A percentile compares a stretch with the other conserved stretches of the same genome.
These are phyloP conservation scores for Teleogryllus occipitalis DNA, from an alignment of 1,140 invertebrate genomes.

Conservation along the genomic window DNA sequence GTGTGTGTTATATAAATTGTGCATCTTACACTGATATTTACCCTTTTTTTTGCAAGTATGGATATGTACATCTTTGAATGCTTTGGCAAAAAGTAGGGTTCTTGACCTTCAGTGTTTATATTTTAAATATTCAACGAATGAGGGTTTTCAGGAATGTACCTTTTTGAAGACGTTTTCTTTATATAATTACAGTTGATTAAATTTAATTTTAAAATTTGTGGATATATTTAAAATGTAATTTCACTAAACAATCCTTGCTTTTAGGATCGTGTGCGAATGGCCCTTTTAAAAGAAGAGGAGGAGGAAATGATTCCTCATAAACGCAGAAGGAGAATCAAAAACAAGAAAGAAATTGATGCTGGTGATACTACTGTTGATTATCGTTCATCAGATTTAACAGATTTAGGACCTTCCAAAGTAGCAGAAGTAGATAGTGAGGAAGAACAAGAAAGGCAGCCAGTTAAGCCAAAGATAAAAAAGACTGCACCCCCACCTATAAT, in stretches of 20 bases:
- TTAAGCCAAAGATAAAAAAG: conserved; percentile 33
- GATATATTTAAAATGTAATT: no score
- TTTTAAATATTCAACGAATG: no score
- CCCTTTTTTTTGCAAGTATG: no score
- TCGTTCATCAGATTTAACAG: not conserved
- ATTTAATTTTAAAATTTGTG: no score
- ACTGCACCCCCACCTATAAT: conserved; percentile 52
- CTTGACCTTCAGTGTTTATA: no score
- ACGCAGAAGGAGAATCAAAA: conserved; percentile 48
- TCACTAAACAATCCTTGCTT: conserved; percentile 9
- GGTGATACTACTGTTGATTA: conserved; percentile 29
- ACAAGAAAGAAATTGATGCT: conserved; percentile 26
- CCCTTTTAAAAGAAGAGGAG: conserved; percentile 59
- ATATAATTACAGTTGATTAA: not conserved
- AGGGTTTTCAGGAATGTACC: no score
- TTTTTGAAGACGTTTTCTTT: no score
- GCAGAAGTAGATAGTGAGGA: conserved; percentile 37
- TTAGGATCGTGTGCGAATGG: conserved; percentile 60
- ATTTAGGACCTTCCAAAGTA: conserved; percentile 24
- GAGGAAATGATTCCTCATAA: conserved; percentile 60
- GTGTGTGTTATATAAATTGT: no score
- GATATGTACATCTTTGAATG: no score
- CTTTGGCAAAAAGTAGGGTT: no score
- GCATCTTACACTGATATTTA: no score
- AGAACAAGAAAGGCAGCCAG: conserved; percentile 41